Conservation (phyloP, 2,113 vertebrate species). For the Motacilla tschutschensis region DNA sequence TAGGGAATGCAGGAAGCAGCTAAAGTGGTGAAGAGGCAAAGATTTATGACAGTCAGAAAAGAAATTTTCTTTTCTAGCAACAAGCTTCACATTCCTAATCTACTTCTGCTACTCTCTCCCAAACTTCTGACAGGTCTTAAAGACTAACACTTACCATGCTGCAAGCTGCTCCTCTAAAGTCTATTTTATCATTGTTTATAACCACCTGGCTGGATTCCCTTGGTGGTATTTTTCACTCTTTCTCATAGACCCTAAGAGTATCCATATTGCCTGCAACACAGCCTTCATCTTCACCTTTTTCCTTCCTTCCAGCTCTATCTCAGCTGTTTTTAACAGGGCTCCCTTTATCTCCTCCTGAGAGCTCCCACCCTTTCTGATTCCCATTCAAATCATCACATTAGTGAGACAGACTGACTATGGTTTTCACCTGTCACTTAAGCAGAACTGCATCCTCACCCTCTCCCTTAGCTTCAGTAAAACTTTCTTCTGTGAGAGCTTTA, state of each 20-base stretch:
- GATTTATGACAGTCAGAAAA: slow-evolving; percentile 44
- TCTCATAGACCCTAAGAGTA: background rate
- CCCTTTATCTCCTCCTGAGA: background rate
- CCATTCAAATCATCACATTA: background rate
- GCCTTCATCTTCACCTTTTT: background rate
- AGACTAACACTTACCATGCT: slow-evolving; percentile 44
- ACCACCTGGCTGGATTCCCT: slow-evolving; percentile 15
- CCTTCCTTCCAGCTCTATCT: background rate
- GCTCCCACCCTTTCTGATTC: background rate
- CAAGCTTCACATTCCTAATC: slow-evolving; percentile 13
- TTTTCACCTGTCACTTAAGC: background rate
- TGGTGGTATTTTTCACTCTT: slow-evolving; percentile 1
- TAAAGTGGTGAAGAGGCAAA: slow-evolving; percentile 36
- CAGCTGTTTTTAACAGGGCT: background rate
- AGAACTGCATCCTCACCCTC: background rate
- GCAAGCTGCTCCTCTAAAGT: slow-evolving; percentile 27
- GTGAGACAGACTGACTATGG: background rate
- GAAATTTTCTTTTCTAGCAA: slow-evolving; percentile 36
- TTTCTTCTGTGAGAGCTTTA: background rate
- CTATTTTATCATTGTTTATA: slow-evolving; percentile 22
- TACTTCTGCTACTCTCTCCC: slow-evolving; percentile 32
- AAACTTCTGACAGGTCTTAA: slow-evolving; percentile 40
- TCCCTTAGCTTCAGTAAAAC: background rate
- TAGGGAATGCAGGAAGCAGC: slow-evolving; percentile 19
- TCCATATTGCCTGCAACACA: background rate